Conservation (phyloP, 2,888 invertebrate species). For the Cynaeus angustus region DNA sequence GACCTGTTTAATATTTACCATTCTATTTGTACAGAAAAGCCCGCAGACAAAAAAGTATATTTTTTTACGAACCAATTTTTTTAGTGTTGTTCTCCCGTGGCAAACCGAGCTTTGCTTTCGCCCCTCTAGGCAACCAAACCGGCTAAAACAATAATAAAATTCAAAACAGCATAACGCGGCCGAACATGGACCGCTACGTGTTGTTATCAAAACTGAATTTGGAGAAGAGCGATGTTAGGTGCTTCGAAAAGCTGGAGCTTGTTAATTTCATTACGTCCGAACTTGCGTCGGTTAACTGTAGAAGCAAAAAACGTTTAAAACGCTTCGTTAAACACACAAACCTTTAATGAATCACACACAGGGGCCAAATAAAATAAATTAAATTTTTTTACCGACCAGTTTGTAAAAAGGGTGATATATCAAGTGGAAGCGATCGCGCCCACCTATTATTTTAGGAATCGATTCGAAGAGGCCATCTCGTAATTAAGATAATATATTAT, state of each 20-base stretch:
- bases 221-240: conserved; percentile 21
- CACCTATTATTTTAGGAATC: conserved; percentile 58
- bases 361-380: conserved; percentile 61
- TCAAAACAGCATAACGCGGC: conserved; percentile 3
- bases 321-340: conserved; percentile 57
- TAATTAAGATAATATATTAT: conserved; percentile 69
- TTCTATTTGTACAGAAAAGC: no score
- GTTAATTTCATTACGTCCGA: conserved; percentile 56
- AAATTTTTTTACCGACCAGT: conserved; percentile 55
- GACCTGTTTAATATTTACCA: no score
- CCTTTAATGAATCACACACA: conserved; percentile 59
- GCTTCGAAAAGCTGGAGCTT: conserved; percentile 42
- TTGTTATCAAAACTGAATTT: conserved; percentile 37
- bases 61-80: no score
- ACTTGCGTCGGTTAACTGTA: conserved; percentile 55
- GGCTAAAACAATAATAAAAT: conserved; percentile 10
- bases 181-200: neutral
- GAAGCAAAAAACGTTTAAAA: conserved; percentile 54
- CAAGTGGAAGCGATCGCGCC: conserved; percentile 63
- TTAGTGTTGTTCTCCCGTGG: neutral
- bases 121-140: neutral
- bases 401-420: conserved; percentile 61
- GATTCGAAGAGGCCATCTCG: conserved; percentile 56
- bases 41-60: no score
- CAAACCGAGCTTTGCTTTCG: neutral